phyloP scores from a whole-genome alignment of 1,140 invertebrate species.

The Gerris buenoi region DNA sequence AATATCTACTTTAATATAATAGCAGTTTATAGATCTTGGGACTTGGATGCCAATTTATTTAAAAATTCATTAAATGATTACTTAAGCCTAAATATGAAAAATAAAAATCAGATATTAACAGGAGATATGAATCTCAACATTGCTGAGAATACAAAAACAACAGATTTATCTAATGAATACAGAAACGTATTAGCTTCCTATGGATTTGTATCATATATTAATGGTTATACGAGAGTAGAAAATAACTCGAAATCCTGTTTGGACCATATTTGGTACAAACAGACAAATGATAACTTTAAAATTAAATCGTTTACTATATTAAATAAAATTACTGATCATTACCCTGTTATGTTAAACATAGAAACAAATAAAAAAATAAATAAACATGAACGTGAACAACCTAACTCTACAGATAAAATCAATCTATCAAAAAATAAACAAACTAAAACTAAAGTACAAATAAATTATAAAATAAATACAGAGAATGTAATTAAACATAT shows the following conservation, averaged over 20 bases:
- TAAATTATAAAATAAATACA: too few species aligned
- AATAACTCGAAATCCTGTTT: background rate
- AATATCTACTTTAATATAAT: background rate
- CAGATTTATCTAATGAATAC: background rate
- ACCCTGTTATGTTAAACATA: background rate
- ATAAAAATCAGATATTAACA: background rate
- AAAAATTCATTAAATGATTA: background rate
- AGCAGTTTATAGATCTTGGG: background rate
- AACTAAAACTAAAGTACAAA: too few species aligned
- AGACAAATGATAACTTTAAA: background rate
- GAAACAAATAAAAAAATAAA: background rate
- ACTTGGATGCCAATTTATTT: background rate
- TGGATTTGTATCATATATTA: background rate
- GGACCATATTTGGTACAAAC: background rate
- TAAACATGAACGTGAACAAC: background rate
- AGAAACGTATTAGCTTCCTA: background rate
- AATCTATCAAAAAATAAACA: too few species aligned
- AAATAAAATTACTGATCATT: background rate
- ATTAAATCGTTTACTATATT: background rate
- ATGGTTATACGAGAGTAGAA: background rate
- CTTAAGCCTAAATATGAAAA: background rate
- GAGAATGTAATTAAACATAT: too few species aligned
- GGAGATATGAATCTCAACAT: background rate
- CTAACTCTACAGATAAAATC: background rate
- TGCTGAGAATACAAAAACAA: background rate